Percentiles rank a stretch among this genome's conserved stretches.
Conservation (phyloP, 2,888 invertebrate genomes). For the Julus scandinavius region DNA sequence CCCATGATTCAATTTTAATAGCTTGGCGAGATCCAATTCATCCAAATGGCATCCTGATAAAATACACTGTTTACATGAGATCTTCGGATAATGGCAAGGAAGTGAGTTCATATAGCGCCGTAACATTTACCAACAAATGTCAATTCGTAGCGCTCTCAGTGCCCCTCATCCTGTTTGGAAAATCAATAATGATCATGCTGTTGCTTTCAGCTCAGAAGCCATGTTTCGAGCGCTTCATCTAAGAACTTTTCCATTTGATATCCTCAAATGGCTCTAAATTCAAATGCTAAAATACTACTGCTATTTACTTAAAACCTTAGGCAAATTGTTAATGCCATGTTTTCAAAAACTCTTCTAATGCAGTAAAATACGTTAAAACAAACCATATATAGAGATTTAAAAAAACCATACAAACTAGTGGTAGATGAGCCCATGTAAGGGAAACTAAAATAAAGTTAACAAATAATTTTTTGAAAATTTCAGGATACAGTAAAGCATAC, state of each 20-base stretch:
- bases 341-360: too few relatives aligned
- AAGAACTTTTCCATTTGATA: neutral
- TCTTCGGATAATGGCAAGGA: conserved; percentile 59
- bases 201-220: neutral
- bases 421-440: too few relatives aligned
- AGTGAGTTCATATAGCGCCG: conserved; percentile 56
- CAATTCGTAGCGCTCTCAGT: neutral
- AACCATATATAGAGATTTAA: neutral
- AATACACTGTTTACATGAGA: conserved; percentile 71
- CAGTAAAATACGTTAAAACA: neutral
- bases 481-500: conserved; percentile 55
- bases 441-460: neutral
- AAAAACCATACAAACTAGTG: neutral
- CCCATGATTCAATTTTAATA: conserved; percentile 78
- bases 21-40: conserved; percentile 81
- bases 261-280: neutral
- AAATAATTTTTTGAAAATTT: neutral
- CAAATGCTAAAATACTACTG: neutral
- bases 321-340: too few relatives aligned
- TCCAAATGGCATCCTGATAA: conserved; percentile 80
- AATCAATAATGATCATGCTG: neutral
- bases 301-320: too few relatives aligned
- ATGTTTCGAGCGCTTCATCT: neutral
- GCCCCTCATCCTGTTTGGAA: neutral
- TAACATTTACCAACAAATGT: neutral